Percentiles rank a stretch among this genome's conserved stretches.
Evolutionary conservation across 2,797 vertebrate species (phyloP).

Genomic region (Onychomys torridus): DNA sequence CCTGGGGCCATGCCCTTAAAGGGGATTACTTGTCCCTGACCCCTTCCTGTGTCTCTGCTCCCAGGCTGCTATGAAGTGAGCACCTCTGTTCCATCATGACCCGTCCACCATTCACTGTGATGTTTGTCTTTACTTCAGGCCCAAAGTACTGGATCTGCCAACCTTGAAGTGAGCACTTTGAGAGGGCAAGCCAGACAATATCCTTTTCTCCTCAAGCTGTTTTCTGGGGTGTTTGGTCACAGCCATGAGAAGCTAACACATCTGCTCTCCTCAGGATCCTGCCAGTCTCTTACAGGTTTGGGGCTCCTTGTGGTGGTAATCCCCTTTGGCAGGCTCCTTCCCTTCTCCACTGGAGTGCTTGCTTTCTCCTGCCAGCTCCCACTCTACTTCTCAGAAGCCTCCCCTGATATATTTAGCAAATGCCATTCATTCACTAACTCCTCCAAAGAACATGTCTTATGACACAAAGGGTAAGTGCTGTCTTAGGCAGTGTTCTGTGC

Average conservation of each 20-base stretch:
- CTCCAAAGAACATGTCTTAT: neutral
- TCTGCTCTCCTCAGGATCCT: neutral
- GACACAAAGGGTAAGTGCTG: neutral
- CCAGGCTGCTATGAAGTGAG: neutral
- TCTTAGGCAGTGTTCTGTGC: neutral
- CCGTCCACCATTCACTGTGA: neutral
- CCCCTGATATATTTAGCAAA: neutral
- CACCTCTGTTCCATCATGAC: neutral
- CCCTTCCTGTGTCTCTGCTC: neutral
- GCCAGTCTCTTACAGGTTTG: neutral
- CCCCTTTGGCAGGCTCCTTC: neutral
- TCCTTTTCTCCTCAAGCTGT: neutral
- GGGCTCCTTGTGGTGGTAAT: neutral
- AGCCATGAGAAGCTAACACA: neutral
- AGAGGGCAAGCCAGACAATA: neutral
- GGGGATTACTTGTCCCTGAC: neutral
- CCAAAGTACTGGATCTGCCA: neutral
- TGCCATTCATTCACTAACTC: neutral
- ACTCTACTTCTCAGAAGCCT: neutral
- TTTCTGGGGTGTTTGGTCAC: neutral
- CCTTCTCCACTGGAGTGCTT: neutral
- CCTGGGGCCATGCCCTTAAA: neutral
- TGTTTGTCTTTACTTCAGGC: neutral
- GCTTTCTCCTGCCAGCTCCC: neutral
- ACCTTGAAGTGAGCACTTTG: neutral